Percentiles rank a stretch among this genome's conserved stretches.
Evolutionary conservation across 2,113 vertebrate species (phyloP).

Genomic region (Pygoscelis antarcticus): DNA sequence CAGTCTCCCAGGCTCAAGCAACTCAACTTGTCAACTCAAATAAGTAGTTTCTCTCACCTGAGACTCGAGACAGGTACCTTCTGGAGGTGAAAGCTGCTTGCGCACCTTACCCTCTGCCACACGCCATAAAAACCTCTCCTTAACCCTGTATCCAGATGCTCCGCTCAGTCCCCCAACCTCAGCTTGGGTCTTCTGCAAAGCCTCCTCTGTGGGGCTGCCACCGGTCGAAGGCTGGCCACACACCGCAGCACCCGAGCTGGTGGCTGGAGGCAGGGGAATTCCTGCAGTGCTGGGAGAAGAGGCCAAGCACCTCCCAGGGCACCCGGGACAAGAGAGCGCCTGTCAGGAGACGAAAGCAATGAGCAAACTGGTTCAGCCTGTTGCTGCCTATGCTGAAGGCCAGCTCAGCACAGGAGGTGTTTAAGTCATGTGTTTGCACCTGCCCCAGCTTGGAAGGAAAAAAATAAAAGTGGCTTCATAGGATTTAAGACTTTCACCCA

Average conservation of each 20-base stretch:
- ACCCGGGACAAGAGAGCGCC: background rate
- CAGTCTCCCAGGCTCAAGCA: background rate
- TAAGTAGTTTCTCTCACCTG: slow-evolving; percentile 21
- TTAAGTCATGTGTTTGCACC: slow-evolving; percentile 21
- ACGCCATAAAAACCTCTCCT: background rate
- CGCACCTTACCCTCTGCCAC: background rate
- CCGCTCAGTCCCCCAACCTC: accelerated
- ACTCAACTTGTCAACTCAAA: background rate
- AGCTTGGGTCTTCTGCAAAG: background rate
- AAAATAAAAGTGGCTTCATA: background rate
- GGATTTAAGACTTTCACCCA: background rate
- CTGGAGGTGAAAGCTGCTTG: background rate
- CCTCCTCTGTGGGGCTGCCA: background rate
- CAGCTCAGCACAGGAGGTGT: background rate
- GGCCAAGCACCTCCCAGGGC: slow-evolving; percentile 27
- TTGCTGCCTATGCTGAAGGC: slow-evolving; percentile 17
- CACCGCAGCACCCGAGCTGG: background rate
- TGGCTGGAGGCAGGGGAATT: slow-evolving; percentile 48
- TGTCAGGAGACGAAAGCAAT: background rate
- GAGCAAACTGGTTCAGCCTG: slow-evolving; percentile 60
- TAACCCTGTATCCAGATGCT: accelerated
- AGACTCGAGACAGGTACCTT: background rate
- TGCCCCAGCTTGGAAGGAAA: background rate
- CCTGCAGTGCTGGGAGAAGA: background rate
- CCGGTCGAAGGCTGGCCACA: background rate